Conservation (phyloP, 2,797 vertebrate genomes). For the Chelonia mydas region DNA sequence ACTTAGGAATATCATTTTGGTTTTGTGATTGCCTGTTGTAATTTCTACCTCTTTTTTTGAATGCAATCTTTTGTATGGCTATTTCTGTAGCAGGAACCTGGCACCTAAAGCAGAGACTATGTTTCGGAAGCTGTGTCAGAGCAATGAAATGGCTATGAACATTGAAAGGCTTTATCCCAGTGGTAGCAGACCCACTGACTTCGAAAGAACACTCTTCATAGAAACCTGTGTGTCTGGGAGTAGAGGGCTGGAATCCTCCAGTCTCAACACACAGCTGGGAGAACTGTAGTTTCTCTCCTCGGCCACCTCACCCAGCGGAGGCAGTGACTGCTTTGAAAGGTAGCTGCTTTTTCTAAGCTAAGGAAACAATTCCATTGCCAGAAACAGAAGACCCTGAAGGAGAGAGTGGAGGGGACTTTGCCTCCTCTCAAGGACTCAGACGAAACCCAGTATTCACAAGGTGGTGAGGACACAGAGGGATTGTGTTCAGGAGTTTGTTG, state of each 20-base stretch:
- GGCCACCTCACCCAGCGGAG: background rate
- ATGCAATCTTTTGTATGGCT: too few relatives aligned
- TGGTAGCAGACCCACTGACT: too few relatives aligned
- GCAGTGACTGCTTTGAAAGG: background rate
- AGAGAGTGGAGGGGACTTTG: background rate
- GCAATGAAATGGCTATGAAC: too few relatives aligned
- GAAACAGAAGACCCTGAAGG: background rate
- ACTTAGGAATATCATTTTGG: too few relatives aligned
- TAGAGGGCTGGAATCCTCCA: background rate
- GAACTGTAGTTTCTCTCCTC: background rate
- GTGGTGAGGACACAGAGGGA: background rate
- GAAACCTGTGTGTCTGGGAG: too few relatives aligned
- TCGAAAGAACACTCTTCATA: too few relatives aligned
- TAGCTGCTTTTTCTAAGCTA: background rate
- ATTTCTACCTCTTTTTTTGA: too few relatives aligned
- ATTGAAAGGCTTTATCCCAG: too few relatives aligned
- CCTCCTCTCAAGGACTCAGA: background rate
- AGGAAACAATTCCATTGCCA: background rate
- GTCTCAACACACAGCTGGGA: background rate
- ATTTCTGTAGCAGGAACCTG: too few relatives aligned
- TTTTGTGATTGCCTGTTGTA: too few relatives aligned
- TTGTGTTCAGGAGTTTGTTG: background rate
- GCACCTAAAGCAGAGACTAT: too few relatives aligned
- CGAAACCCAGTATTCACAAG: background rate
- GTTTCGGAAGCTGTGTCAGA: too few relatives aligned